Percentiles rank a stretch among this genome's conserved stretches.
Conservation (phyloP, 1,140 invertebrate genomes). For the Drosophila cardini region DNA sequence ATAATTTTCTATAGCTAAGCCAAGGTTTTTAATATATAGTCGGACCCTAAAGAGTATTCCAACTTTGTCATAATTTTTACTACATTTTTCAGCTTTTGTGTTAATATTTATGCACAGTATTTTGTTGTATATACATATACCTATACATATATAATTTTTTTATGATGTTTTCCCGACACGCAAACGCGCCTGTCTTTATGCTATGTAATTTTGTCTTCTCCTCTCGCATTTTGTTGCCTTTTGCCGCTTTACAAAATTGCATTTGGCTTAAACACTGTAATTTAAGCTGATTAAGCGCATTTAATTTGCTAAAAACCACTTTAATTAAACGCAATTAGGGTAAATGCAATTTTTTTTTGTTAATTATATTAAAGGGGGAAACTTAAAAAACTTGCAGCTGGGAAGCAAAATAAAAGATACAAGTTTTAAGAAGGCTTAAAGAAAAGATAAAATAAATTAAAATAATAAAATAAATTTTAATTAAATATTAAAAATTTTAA, state of each 20-base stretch:
- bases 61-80: no score
- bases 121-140: constrained; percentile 4
- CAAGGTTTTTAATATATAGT: no score
- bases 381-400: no score
- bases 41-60: constrained; percentile 26
- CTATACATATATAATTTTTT: no score
- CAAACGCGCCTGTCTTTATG: constrained; percentile 42
- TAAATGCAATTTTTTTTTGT: constrained; percentile 51
- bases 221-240: constrained; percentile 36
- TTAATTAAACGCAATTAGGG: constrained; percentile 70
- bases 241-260: constrained; percentile 64
- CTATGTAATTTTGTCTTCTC: constrained; percentile 25
- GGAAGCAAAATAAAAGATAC: no score
- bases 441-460: no score
- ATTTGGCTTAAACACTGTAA: constrained; percentile 77
- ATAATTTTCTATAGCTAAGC: no score
- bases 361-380: constrained; percentile 49
- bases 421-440: no score
- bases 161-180: constrained; percentile 41
- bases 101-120: background rate
- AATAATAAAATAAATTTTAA: no score
- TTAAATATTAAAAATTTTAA: no score
- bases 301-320: constrained; percentile 73
- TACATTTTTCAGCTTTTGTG: constrained; percentile 10
- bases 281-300: constrained; percentile 70